Conservation (phyloP, 1,140 invertebrate genomes). For the Pseudomyrmex sp. region DNA sequence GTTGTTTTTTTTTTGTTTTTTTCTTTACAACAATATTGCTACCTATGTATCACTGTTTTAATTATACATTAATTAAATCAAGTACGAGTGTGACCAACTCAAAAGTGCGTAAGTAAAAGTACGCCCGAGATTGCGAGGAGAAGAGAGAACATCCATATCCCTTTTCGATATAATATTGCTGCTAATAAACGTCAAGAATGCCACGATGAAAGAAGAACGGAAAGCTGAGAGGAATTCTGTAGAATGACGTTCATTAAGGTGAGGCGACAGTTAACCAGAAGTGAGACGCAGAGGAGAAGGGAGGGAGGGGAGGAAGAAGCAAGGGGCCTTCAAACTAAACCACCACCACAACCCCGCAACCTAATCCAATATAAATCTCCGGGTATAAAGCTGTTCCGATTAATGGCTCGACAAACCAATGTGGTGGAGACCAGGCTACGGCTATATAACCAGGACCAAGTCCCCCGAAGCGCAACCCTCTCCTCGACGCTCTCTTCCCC, state of each 20-base stretch:
- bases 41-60: constrained; percentile 2
- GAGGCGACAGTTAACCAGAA: constrained; percentile 64
- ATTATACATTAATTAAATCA: neutral
- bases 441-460: constrained; percentile 71
- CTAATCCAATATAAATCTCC: constrained; percentile 84
- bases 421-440: constrained; percentile 78
- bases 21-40: neutral
- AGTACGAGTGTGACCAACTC: neutral
- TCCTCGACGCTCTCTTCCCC: constrained; percentile 43
- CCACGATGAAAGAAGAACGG: neutral
- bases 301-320: constrained; percentile 1
- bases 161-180: neutral
- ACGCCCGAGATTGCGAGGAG: neutral
- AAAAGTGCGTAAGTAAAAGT: neutral
- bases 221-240: constrained; percentile 57
- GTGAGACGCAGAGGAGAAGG: neutral
- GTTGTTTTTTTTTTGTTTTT: neutral
- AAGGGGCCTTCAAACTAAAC: constrained; percentile 79
- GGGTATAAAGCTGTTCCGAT: constrained; percentile 83
- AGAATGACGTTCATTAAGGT: constrained; percentile 73
- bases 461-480: constrained; percentile 64
- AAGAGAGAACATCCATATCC: neutral
- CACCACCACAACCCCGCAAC: constrained; percentile 74
- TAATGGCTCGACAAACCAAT: constrained; percentile 84
- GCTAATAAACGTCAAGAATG: constrained; percentile 53